These are phyloP conservation scores for Apostichopus leukothele DNA, from an alignment of 53 echinoderm and acorn worm genomes.

Conservation along the genomic window DNA sequence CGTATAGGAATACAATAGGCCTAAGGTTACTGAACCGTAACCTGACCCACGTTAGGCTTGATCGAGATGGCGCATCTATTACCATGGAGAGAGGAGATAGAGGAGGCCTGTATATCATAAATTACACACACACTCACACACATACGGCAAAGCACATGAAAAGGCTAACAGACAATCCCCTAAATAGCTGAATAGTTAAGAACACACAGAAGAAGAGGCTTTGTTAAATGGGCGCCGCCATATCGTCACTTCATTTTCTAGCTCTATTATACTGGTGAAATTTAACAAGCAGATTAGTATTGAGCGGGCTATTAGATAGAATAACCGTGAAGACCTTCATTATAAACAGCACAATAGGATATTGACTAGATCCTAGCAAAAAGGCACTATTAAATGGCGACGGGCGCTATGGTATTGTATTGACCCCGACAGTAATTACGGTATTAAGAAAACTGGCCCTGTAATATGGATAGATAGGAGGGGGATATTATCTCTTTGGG, in stretches of 20 bases:
- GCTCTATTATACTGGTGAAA: constrained; percentile 25
- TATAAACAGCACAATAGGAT: constrained; percentile 16
- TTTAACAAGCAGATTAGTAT: constrained; percentile 32
- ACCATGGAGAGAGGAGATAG: not conserved
- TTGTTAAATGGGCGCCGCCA: constrained; percentile 33
- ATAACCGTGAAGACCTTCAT: constrained; percentile 13
- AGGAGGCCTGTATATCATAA: not conserved
- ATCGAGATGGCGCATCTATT: not conserved
- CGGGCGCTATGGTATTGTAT: not conserved
- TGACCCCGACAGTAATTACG: constrained; percentile 10
- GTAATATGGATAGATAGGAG: too few species aligned
- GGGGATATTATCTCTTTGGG: too few species aligned
- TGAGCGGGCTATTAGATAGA: constrained; percentile 29
- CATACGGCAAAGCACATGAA: not conserved
- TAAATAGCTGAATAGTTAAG: constrained; percentile 10
- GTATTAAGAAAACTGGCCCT: not conserved
- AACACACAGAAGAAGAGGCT: not conserved
- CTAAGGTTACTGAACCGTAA: constrained; percentile 18
- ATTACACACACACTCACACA: not conserved
- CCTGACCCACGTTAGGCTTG: not conserved
- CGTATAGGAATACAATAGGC: not conserved
- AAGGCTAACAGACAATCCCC: constrained; percentile 39
- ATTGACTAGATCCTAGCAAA: not conserved
- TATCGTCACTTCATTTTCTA: constrained; percentile 19
- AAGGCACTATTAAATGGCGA: constrained; percentile 33